Evolutionary conservation across 1,140 invertebrate genomes (phyloP).

Genomic region (Drosophila aff.): DNA sequence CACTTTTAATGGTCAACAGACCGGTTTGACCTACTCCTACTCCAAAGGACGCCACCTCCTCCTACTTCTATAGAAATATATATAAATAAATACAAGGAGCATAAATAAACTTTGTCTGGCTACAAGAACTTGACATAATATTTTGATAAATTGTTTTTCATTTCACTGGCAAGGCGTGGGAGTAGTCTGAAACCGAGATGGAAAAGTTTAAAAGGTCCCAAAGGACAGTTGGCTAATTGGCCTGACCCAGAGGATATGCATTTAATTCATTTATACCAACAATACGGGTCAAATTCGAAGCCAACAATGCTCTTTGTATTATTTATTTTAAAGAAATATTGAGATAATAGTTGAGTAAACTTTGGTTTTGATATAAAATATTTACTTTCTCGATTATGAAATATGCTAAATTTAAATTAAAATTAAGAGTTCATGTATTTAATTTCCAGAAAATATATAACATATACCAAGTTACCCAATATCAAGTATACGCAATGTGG

Average conservation of each 20-base stretch:
- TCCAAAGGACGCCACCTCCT: neutral
- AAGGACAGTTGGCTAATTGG: constrained; percentile 53
- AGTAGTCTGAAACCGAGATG: constrained; percentile 13
- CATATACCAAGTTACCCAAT: neutral
- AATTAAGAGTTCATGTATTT: no score
- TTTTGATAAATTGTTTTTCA: constrained; percentile 78
- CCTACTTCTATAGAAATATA: constrained; percentile 48
- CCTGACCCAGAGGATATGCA: constrained; percentile 26
- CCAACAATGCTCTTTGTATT: neutral
- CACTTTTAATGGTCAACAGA: constrained; percentile 78
- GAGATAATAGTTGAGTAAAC: neutral
- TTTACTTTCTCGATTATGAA: neutral
- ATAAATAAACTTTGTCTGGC: constrained; percentile 63
- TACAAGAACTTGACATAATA: constrained; percentile 71
- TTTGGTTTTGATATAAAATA: neutral
- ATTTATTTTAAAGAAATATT: neutral
- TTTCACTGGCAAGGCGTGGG: constrained; percentile 16
- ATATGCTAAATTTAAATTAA: no score
- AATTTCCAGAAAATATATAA: neutral
- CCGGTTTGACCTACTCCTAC: constrained; percentile 57
- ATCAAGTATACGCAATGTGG: constrained; percentile 29
- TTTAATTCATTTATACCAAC: constrained; percentile 20
- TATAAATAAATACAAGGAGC: constrained; percentile 50
- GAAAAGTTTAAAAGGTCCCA: constrained; percentile 41
- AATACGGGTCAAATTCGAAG: constrained; percentile 3